These are phyloP conservation scores for Cyrtonyx montezumae DNA, from an alignment of 2,113 vertebrate genomes.

Conservation along the genomic window DNA sequence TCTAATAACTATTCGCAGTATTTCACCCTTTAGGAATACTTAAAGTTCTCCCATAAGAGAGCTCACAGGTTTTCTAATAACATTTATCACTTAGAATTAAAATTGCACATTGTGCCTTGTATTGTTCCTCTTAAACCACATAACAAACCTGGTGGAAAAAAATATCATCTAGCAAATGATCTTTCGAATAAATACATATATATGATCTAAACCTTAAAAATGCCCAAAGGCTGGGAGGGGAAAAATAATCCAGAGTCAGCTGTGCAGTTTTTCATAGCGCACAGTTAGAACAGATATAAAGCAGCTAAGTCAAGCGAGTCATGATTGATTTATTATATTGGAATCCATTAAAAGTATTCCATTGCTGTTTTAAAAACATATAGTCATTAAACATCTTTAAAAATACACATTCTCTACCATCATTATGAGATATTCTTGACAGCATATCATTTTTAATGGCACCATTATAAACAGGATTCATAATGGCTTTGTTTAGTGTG, in stretches of 20 bases:
- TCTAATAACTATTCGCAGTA: background rate
- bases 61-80: background rate
- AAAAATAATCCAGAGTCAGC: background rate
- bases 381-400: constrained; percentile 74
- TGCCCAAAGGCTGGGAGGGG: background rate
- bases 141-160: background rate
- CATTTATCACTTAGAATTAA: background rate
- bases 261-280: constrained; percentile 15
- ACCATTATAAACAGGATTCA: constrained; percentile 70
- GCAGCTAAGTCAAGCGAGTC: constrained; percentile 40
- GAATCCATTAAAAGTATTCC: constrained; percentile 74
- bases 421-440: constrained; percentile 73
- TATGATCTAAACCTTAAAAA: background rate
- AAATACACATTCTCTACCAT: constrained; percentile 65
- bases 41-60: background rate
- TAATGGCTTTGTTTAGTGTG: constrained; percentile 63
- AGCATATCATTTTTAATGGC: constrained; percentile 78
- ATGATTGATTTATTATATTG: constrained; percentile 74
- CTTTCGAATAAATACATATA: constrained; percentile 1
- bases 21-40: background rate
- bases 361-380: constrained; percentile 63
- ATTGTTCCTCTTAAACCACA: background rate
- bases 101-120: background rate
- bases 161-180: background rate
- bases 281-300: constrained; percentile 51